Base-by-base conservation (phyloP, 2,113 vertebrate species). In the Scopus umbretta region DNA sequence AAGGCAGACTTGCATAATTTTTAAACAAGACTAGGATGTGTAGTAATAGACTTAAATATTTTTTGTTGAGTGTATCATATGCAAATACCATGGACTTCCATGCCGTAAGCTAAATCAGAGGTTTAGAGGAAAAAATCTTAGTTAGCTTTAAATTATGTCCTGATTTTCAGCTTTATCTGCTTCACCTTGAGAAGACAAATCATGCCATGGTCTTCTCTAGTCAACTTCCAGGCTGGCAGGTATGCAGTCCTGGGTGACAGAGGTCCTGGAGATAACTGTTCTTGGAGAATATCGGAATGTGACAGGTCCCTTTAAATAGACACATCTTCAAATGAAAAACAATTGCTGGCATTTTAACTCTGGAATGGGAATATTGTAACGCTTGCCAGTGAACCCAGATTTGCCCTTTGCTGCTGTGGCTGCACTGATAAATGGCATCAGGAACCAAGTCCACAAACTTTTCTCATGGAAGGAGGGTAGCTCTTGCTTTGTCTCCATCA, bases 31-130 rank as follows among this genome's bases (percentile, higher is more conserved):
- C 52, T 86, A 47, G 76, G 73, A 65, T 85, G 42, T 90, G 78
- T 80, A 90, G 88, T 90, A 94, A 90, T 66, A 88, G 58, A 75
- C 43, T 45, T 82, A 17, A 30, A 7, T 40, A 11, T 23, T 49
- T 68, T 62, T 42, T 9, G 34, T 71, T 50, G 34, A 84, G 8
- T 59, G 17, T 50, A 91, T 88, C 38, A 32, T 96, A 67, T 90
- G 85, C 94, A 96, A 95, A 91, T 91, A 58, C 26, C 10, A 45
- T 29, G 3, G 49, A 84, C 94, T 96, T 94, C 68, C 72, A 76
- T 84, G 56, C 52, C 71, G 80, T 67, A 61, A 88, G 47, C 34
- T 73, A 95, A 65, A 56, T 75, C 36, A 53, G 66, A 83, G 11
- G 19, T 78, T 92, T 86, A 82, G 55, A 80, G 55, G 34, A 58